Evolutionary conservation across 2,797 vertebrate species (phyloP), one percentile per base, ranked within the genome.

Genomic region (Falco cherrug): DNA sequence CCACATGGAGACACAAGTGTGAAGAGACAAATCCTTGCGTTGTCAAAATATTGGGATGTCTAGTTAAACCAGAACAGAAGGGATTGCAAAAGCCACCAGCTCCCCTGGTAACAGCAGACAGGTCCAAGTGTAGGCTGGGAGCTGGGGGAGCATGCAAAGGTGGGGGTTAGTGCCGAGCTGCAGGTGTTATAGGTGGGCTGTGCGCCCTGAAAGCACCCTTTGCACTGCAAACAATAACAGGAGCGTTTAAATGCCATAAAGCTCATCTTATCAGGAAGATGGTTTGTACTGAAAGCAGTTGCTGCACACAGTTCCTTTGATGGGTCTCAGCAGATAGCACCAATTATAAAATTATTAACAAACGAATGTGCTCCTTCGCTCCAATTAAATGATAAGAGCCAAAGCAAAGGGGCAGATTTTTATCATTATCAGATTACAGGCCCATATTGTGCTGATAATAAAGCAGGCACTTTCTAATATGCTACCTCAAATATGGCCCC

Each of bases 301-400:
- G 90, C 47, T 80, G 50, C 5, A 5, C 37, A 2, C 5, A 0
- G 57, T 11, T 85, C 81, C 86, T 93, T 82, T 85, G 95, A 92
- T 96, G 85, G 92, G 74, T 60, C 81, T 67, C 25, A 0, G 80
- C 93, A 97, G 95, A 95, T 95, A 96, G 80, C 69, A 37, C 64
- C 87, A 86, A 97, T 95, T 97, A 96, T 87, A 73, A 89, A 94
- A 97, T 97, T 94, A 96, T 93, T 94, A 95, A 87, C 94, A 93
- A 96, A 96, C 13, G 25, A 80, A 84, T 84, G 83, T 80, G 70
- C 57, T 94, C 78, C 91, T 81, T 75, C 11, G 3, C 75, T 90
- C 95, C 97, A 97, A 97, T 96, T 95, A 97, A 97, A 92, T 94
- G 95, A 97, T 97, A 97, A 97, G 94, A 96, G 74, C 54, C 74